A percentile compares a stretch with the other conserved stretches of the same genome.
phyloP scores from a whole-genome alignment of 2,113 vertebrate species.

The Caranx melampygus region DNA sequence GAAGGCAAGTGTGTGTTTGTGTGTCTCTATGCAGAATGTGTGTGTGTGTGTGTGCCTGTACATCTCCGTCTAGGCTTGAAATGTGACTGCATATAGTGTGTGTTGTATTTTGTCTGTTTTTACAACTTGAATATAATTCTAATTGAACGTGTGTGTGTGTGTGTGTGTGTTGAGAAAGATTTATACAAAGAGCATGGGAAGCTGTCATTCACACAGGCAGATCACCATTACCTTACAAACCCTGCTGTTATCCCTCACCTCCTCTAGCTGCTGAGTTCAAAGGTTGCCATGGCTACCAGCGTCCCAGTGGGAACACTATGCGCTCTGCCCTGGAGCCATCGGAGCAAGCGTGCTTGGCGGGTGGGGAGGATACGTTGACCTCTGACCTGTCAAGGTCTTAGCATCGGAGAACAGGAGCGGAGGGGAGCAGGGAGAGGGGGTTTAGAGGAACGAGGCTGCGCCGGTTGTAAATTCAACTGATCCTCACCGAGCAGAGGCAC shows the following conservation, averaged over 20 bases:
- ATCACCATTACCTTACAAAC: conserved; percentile 40
- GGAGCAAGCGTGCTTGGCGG: conserved; percentile 29
- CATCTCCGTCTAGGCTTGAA: neutral
- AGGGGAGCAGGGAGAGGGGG: neutral
- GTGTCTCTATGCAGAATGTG: conserved; percentile 6
- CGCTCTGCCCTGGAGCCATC: conserved; percentile 60
- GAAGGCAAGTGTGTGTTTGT: conserved; percentile 27
- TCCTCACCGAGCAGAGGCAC: conserved; percentile 33
- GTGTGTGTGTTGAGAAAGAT: conserved; percentile 17
- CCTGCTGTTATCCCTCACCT: conserved; percentile 60
- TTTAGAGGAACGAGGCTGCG: neutral
- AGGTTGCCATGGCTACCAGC: conserved; percentile 73
- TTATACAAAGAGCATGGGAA: conserved; percentile 12
- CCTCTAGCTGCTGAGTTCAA: conserved; percentile 58
- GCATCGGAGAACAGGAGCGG: conserved; percentile 4
- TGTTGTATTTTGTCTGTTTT: conserved; percentile 28
- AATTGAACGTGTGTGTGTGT: conserved; percentile 15
- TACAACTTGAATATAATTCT: neutral
- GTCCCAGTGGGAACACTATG: conserved; percentile 56
- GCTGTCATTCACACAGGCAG: conserved; percentile 56
- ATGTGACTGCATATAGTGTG: neutral
- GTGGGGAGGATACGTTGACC: conserved; percentile 55
- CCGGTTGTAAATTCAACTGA: conserved; percentile 61
- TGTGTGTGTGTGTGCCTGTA: conserved; percentile 10
- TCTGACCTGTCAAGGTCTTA: conserved; percentile 73